Evolutionary conservation across 2,113 vertebrate genomes (phyloP).

Genomic region (Gracilinanus agilis): DNA sequence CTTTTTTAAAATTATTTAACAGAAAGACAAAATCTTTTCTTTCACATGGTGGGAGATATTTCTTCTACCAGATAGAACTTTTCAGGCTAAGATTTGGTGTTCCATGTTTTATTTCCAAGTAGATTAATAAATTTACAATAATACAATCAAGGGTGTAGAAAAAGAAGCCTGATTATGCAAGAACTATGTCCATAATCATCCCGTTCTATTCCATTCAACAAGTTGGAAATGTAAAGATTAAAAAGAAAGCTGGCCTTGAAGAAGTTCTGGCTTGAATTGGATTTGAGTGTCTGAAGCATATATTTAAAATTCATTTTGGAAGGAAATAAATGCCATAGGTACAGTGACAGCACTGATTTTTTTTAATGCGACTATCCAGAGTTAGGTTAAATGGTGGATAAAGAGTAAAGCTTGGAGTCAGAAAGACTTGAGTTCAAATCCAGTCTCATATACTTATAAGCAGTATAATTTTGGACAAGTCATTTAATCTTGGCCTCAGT

Average conservation of each 20-base stretch:
- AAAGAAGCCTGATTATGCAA: background rate
- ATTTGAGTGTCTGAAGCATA: background rate
- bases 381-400: background rate
- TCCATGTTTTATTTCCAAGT: background rate
- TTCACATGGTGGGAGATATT: background rate
- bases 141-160: conserved; percentile 26
- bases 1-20: background rate
- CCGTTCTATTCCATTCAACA: background rate
- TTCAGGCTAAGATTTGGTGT: conserved; percentile 11
- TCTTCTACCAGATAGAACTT: conserved; percentile 4
- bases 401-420: background rate
- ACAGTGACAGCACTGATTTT: background rate
- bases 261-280: background rate
- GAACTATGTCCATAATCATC: background rate
- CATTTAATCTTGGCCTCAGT: background rate
- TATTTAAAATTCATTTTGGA: background rate
- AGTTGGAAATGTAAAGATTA: background rate
- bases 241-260: background rate
- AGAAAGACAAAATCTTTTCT: background rate
- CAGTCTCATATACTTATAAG: background rate
- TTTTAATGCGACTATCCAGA: background rate
- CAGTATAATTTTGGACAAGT: background rate
- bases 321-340: background rate
- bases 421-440: background rate
- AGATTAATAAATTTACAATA: conserved; percentile 32